Percentiles rank a stretch among this genome's conserved stretches.
phyloP scores from a whole-genome alignment of 2,797 vertebrate species.

The Epinephelus malabaricus region DNA sequence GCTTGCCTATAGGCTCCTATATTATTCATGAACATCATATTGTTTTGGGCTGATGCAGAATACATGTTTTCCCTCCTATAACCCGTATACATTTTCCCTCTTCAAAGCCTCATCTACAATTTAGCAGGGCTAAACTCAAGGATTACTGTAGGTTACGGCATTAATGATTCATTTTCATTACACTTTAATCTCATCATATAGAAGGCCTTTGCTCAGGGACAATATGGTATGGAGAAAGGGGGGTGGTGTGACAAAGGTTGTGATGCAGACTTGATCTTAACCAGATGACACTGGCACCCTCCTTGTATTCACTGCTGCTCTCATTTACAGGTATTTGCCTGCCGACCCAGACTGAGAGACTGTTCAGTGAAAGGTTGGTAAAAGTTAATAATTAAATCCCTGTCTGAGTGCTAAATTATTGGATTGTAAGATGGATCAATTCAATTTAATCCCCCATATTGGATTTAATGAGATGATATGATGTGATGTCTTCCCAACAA shows the following conservation, averaged over 20 bases:
- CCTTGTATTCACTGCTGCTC: background rate
- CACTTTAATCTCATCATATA: constrained; percentile 24
- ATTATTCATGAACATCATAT: constrained; percentile 76
- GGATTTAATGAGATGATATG: background rate
- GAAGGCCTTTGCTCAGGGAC: background rate
- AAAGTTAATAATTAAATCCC: background rate
- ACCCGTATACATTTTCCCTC: constrained; percentile 22
- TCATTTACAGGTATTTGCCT: constrained; percentile 4
- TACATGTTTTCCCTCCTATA: constrained; percentile 52
- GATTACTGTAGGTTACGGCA: constrained; percentile 41
- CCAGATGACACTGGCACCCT: background rate
- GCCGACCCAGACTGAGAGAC: background rate
- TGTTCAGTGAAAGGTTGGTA: background rate
- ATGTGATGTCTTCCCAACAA: background rate
- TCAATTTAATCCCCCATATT: background rate
- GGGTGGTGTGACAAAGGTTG: constrained; percentile 11
- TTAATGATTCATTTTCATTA: constrained; percentile 51
- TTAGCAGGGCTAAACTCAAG: constrained; percentile 52
- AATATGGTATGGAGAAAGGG: background rate
- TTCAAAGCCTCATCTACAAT: constrained; percentile 41
- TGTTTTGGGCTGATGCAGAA: constrained; percentile 67
- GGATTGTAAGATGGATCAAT: background rate
- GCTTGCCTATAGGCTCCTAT: constrained; percentile 65
- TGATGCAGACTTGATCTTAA: constrained; percentile 12
- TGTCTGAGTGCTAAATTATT: background rate